Evolutionary conservation across 2,113 vertebrate species (phyloP).

Genomic region (Macquaria ambigua): DNA sequence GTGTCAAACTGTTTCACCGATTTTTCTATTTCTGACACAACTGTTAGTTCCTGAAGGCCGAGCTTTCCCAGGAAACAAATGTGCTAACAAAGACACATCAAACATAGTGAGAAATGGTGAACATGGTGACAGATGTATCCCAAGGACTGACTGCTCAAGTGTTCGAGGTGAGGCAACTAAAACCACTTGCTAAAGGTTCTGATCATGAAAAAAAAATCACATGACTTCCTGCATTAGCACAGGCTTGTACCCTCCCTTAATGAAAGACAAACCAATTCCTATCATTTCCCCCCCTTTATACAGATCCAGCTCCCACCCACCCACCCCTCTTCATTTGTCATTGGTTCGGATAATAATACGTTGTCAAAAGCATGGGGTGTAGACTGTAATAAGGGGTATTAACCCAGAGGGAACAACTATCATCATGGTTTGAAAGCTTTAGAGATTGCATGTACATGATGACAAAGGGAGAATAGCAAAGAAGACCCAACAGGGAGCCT

Average conservation of each 20-base stretch:
- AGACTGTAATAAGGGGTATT: constrained; percentile 74
- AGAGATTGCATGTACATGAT: constrained; percentile 30
- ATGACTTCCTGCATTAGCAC: neutral
- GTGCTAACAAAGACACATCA: constrained; percentile 7
- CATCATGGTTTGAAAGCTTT: constrained; percentile 57
- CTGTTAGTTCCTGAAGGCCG: constrained; percentile 15
- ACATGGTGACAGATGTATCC: neutral
- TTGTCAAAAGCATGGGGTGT: constrained; percentile 61
- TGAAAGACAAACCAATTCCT: constrained; percentile 40
- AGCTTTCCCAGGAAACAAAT: constrained; percentile 25
- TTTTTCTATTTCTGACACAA: constrained; percentile 20
- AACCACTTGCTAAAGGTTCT: neutral
- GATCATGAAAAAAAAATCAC: neutral
- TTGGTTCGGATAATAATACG: constrained; percentile 61
- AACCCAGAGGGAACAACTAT: constrained; percentile 64
- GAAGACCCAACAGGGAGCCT: constrained; percentile 40
- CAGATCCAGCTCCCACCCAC: constrained; percentile 31
- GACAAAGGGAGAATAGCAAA: constrained; percentile 50
- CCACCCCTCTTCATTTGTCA: constrained; percentile 40
- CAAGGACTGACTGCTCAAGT: neutral
- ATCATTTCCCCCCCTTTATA: constrained; percentile 37
- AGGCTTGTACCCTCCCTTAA: neutral
- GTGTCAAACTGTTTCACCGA: constrained; percentile 3
- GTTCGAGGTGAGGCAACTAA: neutral
- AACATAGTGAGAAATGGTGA: constrained; percentile 4